These are phyloP conservation scores for Pandemis corylana DNA, from an alignment of 2,888 invertebrate species.

Conservation along the genomic window DNA sequence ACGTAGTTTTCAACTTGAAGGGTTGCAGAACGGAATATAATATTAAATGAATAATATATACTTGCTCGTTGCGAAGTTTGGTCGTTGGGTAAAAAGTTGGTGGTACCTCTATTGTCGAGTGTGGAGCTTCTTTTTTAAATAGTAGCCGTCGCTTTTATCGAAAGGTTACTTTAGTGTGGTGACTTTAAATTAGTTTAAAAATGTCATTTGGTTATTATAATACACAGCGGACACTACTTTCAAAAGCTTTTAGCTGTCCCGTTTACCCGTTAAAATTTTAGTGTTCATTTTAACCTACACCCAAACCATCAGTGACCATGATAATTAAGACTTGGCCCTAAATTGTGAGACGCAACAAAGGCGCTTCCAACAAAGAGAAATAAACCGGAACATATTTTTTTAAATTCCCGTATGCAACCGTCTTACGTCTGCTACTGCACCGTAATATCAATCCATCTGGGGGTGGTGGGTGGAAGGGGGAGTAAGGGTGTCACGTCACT, in stretches of 20 bases:
- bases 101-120: conserved; percentile 24
- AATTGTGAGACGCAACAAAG: not conserved
- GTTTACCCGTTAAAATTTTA: too few relatives aligned
- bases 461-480: conserved; percentile 55
- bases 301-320: too few relatives aligned
- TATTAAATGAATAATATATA: conserved; percentile 44
- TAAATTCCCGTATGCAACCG: conserved; percentile 76
- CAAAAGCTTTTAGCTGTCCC: not conserved
- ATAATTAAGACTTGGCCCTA: too few relatives aligned
- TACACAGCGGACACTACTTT: not conserved
- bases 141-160: not conserved
- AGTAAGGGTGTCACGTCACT: conserved; percentile 76
- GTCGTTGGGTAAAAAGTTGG: conserved; percentile 33
- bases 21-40: conserved; percentile 60
- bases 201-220: not conserved
- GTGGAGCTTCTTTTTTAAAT: conserved; percentile 5
- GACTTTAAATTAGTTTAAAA: not conserved
- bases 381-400: conserved; percentile 61
- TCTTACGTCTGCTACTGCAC: conserved; percentile 80
- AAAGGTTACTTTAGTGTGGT: not conserved
- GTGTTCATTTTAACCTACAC: too few relatives aligned
- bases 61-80: conserved; percentile 26
- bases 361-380: conserved; percentile 41
- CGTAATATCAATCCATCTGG: conserved; percentile 84
- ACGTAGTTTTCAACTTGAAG: conserved; percentile 73